Conservation (phyloP, 2,888 invertebrate genomes). For the Callosobruchus maculatus region DNA sequence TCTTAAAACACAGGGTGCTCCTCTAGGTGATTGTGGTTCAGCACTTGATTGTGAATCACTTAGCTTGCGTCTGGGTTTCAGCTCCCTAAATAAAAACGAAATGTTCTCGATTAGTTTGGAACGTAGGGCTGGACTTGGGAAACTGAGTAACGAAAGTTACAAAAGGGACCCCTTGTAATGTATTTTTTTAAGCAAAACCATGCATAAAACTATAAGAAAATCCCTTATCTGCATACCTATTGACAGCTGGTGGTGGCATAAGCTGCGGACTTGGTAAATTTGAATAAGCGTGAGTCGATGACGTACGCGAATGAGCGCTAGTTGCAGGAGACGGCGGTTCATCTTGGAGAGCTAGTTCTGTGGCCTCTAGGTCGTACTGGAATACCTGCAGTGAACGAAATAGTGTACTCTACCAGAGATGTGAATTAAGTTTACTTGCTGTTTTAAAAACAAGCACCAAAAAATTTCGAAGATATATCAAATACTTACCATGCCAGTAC, state of each 20-base stretch:
- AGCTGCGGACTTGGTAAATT: conserved; percentile 56
- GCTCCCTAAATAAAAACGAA: conserved; percentile 51
- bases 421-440: too few relatives aligned
- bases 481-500: conserved; percentile 28
- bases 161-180: too few relatives aligned
- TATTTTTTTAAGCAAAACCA: neutral
- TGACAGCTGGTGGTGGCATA: conserved; percentile 63
- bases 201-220: neutral
- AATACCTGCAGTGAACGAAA: conserved; percentile 36
- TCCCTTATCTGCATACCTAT: conserved; percentile 39
- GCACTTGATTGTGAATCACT: conserved; percentile 50
- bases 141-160: too few relatives aligned
- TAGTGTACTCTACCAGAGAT: too few relatives aligned
- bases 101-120: too few relatives aligned
- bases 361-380: conserved; percentile 39
- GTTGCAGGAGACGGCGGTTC: conserved; percentile 50
- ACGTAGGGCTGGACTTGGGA: too few relatives aligned
- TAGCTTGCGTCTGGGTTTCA: conserved; percentile 68
- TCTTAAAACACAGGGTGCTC: conserved; percentile 60
- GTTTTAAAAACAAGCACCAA: too few relatives aligned
- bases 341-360: conserved; percentile 25
- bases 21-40: conserved; percentile 45
- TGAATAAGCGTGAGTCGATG: conserved; percentile 55
- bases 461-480: too few relatives aligned
- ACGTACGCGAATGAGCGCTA: conserved; percentile 48